Conservation (phyloP, 2,888 invertebrate species). For the Rhimphoctona megacephalus region DNA sequence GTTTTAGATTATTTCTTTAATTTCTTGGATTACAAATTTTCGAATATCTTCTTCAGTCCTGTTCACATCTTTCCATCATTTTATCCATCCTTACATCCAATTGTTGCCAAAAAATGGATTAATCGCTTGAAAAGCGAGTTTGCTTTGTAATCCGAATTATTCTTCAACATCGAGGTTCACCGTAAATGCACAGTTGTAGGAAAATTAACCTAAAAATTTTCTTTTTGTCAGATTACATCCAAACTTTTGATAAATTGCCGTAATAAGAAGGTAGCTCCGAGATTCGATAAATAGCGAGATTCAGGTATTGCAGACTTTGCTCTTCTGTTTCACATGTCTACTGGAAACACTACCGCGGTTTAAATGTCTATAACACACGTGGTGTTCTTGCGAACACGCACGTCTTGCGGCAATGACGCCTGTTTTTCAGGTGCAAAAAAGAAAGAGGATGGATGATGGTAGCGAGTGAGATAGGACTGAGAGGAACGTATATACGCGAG, state of each 20-base stretch:
- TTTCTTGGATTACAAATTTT: no score
- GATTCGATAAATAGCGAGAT: conserved; percentile 22
- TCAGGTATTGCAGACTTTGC: conserved; percentile 41
- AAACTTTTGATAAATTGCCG: conserved; percentile 1
- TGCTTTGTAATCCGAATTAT: neutral
- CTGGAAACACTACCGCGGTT: conserved; percentile 34
- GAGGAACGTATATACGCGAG: conserved; percentile 29
- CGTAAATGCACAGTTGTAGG: no score
- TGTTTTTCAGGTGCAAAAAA: conserved; percentile 33
- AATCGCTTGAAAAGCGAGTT: no score
- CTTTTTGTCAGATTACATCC: conserved; percentile 15
- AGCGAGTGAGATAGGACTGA: neutral
- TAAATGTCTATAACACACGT: conserved; percentile 51
- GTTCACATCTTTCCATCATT: neutral
- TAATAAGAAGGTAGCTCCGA: neutral
- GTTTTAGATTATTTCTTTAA: no score
- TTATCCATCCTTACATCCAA: neutral
- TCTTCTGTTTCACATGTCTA: conserved; percentile 33
- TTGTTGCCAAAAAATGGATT: neutral
- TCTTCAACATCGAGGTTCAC: neutral
- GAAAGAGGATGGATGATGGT: conserved; percentile 15
- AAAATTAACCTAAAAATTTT: neutral
- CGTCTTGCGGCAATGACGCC: conserved; percentile 51
- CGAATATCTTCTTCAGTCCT: neutral
- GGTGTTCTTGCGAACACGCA: conserved; percentile 40